phyloP scores from a whole-genome alignment of 2,888 invertebrate species.

The Cephus pulcher region DNA sequence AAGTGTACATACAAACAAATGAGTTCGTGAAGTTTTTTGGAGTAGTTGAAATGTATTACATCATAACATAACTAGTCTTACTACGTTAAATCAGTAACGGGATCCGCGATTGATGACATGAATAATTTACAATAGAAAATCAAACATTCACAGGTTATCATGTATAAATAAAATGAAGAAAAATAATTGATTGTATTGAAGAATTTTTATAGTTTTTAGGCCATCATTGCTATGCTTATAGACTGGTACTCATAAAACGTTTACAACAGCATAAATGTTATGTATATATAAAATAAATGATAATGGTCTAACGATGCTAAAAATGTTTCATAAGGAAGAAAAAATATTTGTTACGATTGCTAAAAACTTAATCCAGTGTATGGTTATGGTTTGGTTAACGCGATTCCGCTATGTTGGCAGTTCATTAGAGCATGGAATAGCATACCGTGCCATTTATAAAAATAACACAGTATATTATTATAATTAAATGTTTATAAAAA shows the following conservation, averaged over 20 bases:
- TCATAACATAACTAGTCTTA: neutral
- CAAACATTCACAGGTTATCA: neutral
- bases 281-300: neutral
- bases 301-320: neutral
- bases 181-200: neutral
- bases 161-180: neutral
- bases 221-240: neutral
- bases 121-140: neutral
- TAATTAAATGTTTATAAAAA: neutral
- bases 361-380: neutral
- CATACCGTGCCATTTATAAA: neutral
- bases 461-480: neutral
- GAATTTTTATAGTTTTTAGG: neutral
- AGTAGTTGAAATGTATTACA: neutral
- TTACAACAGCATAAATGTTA: neutral
- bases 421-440: neutral
- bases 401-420: neutral
- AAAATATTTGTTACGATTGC: neutral
- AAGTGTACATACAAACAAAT: neutral
- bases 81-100: neutral
- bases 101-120: neutral
- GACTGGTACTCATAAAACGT: neutral
- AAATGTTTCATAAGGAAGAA: neutral
- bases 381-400: neutral
- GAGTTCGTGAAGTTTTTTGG: neutral